These are phyloP conservation scores for Spea bombifrons DNA, from an alignment of 2,113 vertebrate genomes.

Conservation along the genomic window DNA sequence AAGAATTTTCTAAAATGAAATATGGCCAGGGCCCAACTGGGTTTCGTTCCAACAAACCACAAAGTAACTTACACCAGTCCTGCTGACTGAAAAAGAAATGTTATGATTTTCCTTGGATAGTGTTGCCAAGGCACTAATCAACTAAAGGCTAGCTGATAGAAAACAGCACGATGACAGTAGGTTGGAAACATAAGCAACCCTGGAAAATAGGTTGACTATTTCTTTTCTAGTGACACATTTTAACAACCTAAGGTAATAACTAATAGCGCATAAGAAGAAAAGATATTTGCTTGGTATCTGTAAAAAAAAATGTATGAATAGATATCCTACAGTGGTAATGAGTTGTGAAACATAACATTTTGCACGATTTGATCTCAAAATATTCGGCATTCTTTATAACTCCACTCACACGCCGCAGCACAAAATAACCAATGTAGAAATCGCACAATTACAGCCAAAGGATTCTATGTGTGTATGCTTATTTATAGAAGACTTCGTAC, in stretches of 20 bases:
- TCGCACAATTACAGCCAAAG: neutral
- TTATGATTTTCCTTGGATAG: conserved; percentile 24
- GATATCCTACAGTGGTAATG: neutral
- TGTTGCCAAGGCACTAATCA: conserved; percentile 44
- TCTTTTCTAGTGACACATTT: neutral
- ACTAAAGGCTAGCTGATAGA: conserved; percentile 19
- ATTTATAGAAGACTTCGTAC: neutral
- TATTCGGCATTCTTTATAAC: neutral
- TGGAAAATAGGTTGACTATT: conserved; percentile 15
- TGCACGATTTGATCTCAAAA: conserved; percentile 10
- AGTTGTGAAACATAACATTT: neutral
- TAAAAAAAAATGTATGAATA: neutral
- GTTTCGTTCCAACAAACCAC: conserved; percentile 27
- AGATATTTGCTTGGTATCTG: neutral
- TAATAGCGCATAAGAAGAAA: neutral
- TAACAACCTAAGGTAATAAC: neutral
- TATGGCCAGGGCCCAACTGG: conserved; percentile 25
- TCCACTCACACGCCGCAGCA: neutral
- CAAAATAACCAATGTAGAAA: neutral
- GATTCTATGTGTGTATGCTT: neutral
- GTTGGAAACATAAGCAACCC: conserved; percentile 24
- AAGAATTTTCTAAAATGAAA: conserved; percentile 28
- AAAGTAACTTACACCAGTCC: conserved; percentile 31
- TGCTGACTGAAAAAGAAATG: conserved; percentile 36
- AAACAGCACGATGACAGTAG: conserved; percentile 36